Evolutionary conservation across 2,888 invertebrate species (phyloP).

Genomic region (Cerceris ruficornis): DNA sequence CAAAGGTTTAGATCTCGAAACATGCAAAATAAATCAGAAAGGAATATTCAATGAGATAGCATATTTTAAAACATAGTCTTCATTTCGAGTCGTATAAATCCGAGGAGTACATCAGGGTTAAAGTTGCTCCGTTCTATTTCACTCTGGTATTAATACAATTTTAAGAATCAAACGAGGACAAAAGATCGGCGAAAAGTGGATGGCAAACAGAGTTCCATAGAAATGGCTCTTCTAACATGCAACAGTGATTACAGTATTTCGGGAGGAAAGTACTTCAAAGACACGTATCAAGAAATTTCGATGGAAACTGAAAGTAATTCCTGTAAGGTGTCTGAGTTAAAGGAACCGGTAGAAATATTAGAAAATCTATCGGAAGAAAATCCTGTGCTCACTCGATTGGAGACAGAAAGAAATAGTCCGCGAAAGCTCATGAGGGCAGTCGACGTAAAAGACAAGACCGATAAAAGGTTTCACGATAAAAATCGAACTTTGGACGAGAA

Average conservation of each 20-base stretch:
- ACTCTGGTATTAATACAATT: background rate
- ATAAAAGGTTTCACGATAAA: background rate
- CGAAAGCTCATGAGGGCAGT: background rate
- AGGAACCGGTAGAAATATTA: too few species aligned
- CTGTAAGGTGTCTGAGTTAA: background rate
- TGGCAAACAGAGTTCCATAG: slow-evolving; percentile 61
- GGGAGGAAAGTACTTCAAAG: background rate
- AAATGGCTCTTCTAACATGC: slow-evolving; percentile 49
- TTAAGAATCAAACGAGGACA: background rate
- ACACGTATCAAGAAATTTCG: slow-evolving; percentile 20
- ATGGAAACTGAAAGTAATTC: slow-evolving; percentile 34
- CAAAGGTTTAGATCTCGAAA: too few species aligned
- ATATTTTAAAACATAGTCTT: too few species aligned
- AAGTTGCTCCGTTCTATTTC: background rate
- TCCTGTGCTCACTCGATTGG: slow-evolving; percentile 5
- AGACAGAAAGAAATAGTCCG: slow-evolving; percentile 14
- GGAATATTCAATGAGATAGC: too few species aligned
- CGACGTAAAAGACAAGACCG: background rate
- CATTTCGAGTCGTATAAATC: too few species aligned
- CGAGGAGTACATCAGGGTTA: too few species aligned
- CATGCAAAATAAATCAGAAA: too few species aligned
- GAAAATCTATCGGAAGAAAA: slow-evolving; percentile 7
- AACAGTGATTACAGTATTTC: background rate
- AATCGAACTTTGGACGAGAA: slow-evolving; percentile 7
- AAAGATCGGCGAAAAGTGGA: slow-evolving; percentile 39